Percentiles rank a stretch among this genome's conserved stretches.
phyloP scores from a whole-genome alignment of 2,797 vertebrate species.

The Sylvilagus floridanus region DNA sequence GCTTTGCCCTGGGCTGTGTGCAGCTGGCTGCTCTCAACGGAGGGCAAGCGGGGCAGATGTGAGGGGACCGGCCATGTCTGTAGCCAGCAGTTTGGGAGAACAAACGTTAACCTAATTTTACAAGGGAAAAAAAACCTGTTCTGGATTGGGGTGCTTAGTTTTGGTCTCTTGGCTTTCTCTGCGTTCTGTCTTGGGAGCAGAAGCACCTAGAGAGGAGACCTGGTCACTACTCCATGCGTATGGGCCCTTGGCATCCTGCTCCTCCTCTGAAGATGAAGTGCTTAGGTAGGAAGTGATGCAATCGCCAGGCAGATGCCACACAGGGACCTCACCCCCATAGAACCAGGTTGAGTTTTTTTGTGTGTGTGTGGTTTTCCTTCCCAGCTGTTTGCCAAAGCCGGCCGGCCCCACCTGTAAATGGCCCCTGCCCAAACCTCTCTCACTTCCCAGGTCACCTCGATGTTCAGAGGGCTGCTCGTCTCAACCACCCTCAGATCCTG shows the following conservation, averaged over 20 bases:
- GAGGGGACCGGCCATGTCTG: neutral
- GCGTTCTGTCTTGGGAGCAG: neutral
- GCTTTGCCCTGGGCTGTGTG: accelerated
- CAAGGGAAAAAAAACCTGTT: neutral
- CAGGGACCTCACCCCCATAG: no score
- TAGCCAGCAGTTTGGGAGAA: neutral
- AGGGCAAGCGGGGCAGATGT: accelerated
- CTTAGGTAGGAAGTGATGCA: neutral
- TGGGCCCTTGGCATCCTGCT: neutral
- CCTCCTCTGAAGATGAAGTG: neutral
- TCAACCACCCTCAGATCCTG: no score
- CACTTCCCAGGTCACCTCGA: accelerated
- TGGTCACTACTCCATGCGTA: neutral
- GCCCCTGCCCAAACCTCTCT: neutral
- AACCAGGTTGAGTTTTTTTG: neutral
- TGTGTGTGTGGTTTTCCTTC: neutral
- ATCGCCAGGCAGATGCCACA: neutral
- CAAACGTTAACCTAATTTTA: neutral
- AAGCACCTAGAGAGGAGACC: neutral
- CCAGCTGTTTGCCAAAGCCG: neutral
- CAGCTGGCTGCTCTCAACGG: neutral
- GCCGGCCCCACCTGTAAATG: neutral
- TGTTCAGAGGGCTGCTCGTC: neutral
- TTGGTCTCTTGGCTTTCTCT: neutral
- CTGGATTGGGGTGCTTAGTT: neutral